Percentiles rank a stretch among this genome's conserved stretches.
Conservation (phyloP, 2,113 vertebrate genomes). For the Carlito syrichta region DNA sequence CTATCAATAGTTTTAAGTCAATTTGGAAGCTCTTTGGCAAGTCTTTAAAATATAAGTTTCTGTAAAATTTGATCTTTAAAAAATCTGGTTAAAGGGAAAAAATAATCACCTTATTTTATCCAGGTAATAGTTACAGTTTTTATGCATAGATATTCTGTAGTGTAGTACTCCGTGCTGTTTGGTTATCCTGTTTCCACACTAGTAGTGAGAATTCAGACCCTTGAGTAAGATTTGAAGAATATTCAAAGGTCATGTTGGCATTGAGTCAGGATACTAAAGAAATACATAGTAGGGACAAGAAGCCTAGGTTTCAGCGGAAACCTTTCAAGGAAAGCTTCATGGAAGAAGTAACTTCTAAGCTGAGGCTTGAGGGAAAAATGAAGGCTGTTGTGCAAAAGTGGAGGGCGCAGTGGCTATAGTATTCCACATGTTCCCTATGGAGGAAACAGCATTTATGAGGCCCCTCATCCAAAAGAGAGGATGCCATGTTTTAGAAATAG, state of each 20-base stretch:
- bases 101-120: neutral
- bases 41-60: neutral
- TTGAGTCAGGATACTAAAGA: neutral
- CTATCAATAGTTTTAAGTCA: neutral
- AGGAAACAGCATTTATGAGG: neutral
- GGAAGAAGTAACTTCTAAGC: neutral
- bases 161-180: neutral
- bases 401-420: neutral
- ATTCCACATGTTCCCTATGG: neutral
- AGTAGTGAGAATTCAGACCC: neutral
- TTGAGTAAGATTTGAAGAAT: neutral
- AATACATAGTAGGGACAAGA: neutral
- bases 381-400: neutral
- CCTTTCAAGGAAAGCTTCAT: neutral
- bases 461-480: neutral
- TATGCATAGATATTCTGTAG: neutral
- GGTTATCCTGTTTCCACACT: neutral
- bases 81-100: neutral
- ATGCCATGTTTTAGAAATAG: neutral
- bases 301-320: neutral
- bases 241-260: neutral
- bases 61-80: slow-evolving; percentile 26
- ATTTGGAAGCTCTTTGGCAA: slow-evolving; percentile 23
- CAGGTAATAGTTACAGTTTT: slow-evolving; percentile 8
- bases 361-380: neutral